These are phyloP conservation scores for Nipponia nippon DNA, from an alignment of 2,113 vertebrate genomes.

Conservation along the genomic window DNA sequence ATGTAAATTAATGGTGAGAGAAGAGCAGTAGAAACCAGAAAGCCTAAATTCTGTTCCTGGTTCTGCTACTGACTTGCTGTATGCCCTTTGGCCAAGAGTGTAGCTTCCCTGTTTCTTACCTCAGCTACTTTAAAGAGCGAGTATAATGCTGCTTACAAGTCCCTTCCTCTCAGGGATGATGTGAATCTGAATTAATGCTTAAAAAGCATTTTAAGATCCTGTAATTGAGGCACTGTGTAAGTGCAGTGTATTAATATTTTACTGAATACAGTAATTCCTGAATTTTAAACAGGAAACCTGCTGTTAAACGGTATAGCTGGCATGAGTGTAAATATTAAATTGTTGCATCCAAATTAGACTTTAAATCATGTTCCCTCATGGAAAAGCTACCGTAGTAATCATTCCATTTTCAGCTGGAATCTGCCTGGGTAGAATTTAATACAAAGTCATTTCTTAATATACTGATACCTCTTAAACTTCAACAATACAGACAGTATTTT, in stretches of 20 bases:
- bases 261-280: constrained; percentile 13
- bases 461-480: not conserved
- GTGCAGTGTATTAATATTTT: constrained; percentile 40
- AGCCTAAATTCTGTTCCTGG: not conserved
- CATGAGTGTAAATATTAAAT: constrained; percentile 39
- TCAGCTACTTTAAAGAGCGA: not conserved
- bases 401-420: not conserved
- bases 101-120: not conserved
- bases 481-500: not conserved
- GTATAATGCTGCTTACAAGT: not conserved
- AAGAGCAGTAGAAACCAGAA: not conserved
- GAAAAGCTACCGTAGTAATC: not conserved
- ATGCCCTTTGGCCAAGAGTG: not conserved
- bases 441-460: not conserved
- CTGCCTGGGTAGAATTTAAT: not conserved
- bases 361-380: not conserved
- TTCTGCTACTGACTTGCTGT: not conserved
- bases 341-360: not conserved
- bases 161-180: not conserved
- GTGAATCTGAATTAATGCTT: constrained; percentile 27
- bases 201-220: constrained; percentile 30
- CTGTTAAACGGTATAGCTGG: not conserved
- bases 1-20: not conserved
- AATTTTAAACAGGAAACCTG: constrained; percentile 15
- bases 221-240: constrained; percentile 26